A percentile compares a stretch with the other conserved stretches of the same genome.
These are phyloP conservation scores for Lithosia quadra DNA, from an alignment of 2,888 invertebrate species.

Conservation along the genomic window DNA sequence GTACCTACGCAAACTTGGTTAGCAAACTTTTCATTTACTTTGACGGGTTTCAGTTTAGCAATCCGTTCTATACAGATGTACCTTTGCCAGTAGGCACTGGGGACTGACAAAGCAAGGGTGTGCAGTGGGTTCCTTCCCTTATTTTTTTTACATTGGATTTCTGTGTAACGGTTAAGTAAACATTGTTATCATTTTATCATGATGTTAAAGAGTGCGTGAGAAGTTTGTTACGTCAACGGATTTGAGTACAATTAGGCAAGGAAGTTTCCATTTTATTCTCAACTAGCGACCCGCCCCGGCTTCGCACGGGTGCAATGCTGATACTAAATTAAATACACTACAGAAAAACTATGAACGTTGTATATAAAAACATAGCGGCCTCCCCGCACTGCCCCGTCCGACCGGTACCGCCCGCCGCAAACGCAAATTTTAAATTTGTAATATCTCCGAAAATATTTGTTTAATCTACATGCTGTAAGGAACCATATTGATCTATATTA, in stretches of 20 bases:
- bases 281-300: no score
- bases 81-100: not conserved
- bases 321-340: no score
- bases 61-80: not conserved
- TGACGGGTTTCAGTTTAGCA: not conserved
- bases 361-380: no score
- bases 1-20: not conserved
- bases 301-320: no score
- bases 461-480: no score
- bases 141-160: not conserved
- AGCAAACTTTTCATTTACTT: not conserved
- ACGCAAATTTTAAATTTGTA: no score
- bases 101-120: not conserved
- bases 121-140: not conserved
- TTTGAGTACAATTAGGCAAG: not conserved
- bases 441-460: no score
- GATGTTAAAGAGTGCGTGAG: not conserved
- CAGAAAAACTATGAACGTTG: no score
- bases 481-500: no score
- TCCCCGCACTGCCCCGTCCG: no score
- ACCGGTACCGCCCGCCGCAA: no score
- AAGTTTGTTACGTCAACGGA: not conserved
- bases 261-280: no score
- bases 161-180: not conserved
- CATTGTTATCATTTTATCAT: not conserved